Conservation (phyloP, 2,113 vertebrate species). For the Onychostruthus taczanowskii region DNA sequence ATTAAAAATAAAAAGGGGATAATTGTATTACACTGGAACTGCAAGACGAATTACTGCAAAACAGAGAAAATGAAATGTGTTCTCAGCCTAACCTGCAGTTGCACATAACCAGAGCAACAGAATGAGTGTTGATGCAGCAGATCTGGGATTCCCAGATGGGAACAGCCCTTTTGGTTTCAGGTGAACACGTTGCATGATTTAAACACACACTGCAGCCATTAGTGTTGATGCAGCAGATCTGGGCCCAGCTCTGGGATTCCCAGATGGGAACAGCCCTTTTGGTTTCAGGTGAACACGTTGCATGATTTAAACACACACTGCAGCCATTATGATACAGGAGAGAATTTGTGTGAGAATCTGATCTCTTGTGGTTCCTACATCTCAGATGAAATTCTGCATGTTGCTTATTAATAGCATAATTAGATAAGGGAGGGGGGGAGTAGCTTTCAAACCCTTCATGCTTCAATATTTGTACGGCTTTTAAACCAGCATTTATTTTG, state of each 20-base stretch:
- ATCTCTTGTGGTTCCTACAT: background rate
- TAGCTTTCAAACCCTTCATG: background rate
- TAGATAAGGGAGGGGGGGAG: background rate
- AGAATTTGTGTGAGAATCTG: background rate
- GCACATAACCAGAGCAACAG: background rate
- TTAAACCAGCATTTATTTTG: background rate
- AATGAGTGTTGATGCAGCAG: background rate
- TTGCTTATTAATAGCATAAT: constrained; percentile 10
- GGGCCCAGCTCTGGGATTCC: background rate
- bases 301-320: background rate
- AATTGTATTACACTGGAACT: background rate
- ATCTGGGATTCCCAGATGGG: background rate
- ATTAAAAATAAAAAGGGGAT: background rate
- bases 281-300: background rate
- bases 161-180: background rate
- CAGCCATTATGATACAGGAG: background rate
- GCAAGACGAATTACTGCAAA: background rate
- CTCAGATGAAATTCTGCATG: background rate
- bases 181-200: background rate
- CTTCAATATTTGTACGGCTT: background rate
- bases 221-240: background rate
- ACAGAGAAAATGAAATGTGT: background rate
- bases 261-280: background rate
- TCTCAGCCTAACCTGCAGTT: background rate
- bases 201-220: background rate